Percentiles rank a stretch among this genome's conserved stretches.
Conservation (phyloP, 1,140 invertebrate genomes). For the Arion vulgaris region DNA sequence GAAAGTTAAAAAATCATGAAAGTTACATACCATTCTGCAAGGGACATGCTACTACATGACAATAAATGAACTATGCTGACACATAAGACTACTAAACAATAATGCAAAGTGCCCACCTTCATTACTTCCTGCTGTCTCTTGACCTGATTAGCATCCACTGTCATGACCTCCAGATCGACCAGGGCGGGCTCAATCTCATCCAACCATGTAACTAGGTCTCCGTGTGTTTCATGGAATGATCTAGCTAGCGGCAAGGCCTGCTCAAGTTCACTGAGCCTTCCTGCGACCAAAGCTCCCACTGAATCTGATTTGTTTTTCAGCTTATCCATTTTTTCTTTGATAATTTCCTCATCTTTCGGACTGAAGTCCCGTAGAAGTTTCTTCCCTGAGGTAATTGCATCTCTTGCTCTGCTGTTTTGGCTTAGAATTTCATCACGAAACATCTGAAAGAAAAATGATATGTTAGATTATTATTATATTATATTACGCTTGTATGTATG, state of each 20-base stretch:
- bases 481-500: no score
- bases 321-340: slow-evolving; percentile 92
- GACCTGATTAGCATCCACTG: slow-evolving; percentile 91
- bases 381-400: slow-evolving; percentile 92
- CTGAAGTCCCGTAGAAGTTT: slow-evolving; percentile 92
- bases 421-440: slow-evolving; percentile 95
- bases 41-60: no score
- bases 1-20: no score
- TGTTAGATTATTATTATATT: no score
- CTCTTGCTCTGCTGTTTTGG: slow-evolving; percentile 91
- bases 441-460: slow-evolving; percentile 72
- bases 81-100: no score
- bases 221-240: slow-evolving; percentile 96
- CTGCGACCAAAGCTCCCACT: slow-evolving; percentile 87
- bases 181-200: slow-evolving; percentile 91
- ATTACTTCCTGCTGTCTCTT: slow-evolving; percentile 94
- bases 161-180: slow-evolving; percentile 87
- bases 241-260: slow-evolving; percentile 80
- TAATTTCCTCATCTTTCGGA: slow-evolving; percentile 88
- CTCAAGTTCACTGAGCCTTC: slow-evolving; percentile 89
- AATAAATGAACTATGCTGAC: no score
- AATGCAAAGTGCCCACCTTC: slow-evolving; percentile 76
- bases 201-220: slow-evolving; percentile 91
- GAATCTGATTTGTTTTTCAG: slow-evolving; percentile 92
- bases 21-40: no score